These are phyloP conservation scores for Bursaphelenchus mucronatus DNA, from an alignment of 1,140 invertebrate genomes.

Conservation along the genomic window DNA sequence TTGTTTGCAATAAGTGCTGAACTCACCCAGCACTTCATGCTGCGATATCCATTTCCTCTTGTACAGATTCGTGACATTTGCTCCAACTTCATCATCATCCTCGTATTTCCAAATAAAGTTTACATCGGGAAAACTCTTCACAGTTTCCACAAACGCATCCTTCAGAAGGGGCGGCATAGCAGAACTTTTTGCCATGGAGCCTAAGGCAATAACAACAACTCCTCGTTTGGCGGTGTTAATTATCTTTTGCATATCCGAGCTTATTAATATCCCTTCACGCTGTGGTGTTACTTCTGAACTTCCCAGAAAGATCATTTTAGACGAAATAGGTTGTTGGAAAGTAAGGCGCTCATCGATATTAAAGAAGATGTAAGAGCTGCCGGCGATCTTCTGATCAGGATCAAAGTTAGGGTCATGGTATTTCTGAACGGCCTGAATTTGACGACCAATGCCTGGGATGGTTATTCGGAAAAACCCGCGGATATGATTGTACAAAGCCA, in stretches of 20 bases:
- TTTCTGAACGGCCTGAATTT: too few relatives aligned
- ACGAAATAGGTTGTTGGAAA: background rate
- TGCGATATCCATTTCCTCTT: background rate
- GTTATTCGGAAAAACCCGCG: too few relatives aligned
- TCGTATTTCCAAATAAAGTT: constrained; percentile 39
- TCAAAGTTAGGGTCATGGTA: too few relatives aligned
- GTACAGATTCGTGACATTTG: background rate
- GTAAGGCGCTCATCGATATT: background rate
- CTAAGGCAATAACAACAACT: constrained; percentile 29
- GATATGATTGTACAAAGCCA: too few relatives aligned
- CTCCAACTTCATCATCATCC: constrained; percentile 9
- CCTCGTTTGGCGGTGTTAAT: constrained; percentile 3
- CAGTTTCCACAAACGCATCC: constrained; percentile 26
- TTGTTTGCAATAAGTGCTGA: too few relatives aligned
- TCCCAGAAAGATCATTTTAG: constrained; percentile 2
- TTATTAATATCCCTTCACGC: background rate
- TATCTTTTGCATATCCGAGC: background rate
- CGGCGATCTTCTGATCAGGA: too few relatives aligned
- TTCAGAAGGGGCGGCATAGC: constrained; percentile 30
- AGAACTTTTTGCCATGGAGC: background rate
- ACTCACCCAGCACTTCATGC: background rate
- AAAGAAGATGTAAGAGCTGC: too few relatives aligned
- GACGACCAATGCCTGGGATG: too few relatives aligned
- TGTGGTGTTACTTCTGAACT: constrained; percentile 3
- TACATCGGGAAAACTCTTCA: constrained; percentile 25